phyloP scores from a whole-genome alignment of 2,113 vertebrate genomes.

The Clarias batrachus region DNA sequence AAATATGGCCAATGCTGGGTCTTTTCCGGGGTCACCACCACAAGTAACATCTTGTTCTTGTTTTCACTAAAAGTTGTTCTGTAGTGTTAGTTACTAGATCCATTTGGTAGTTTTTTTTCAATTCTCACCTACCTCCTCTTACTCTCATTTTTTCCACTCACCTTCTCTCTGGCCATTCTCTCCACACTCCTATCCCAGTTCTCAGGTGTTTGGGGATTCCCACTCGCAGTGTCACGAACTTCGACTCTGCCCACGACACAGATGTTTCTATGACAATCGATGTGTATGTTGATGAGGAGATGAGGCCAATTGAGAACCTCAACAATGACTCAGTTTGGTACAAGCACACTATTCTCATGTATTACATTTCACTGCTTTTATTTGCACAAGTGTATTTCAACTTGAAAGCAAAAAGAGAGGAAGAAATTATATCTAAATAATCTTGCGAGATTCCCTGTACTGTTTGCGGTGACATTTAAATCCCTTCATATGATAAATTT shows the following conservation, averaged over 20 bases:
- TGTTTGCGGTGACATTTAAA: too few species aligned
- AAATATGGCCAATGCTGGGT: conserved; percentile 92
- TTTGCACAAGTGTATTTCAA: background rate
- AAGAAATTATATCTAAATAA: too few species aligned
- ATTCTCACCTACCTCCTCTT: background rate
- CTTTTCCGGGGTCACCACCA: conserved; percentile 87
- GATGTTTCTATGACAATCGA: conserved; percentile 88
- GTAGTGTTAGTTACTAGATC: background rate
- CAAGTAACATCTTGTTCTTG: conserved; percentile 56
- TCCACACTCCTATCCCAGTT: conserved; percentile 65
- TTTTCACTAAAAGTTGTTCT: background rate
- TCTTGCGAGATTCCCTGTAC: too few species aligned
- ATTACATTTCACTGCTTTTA: background rate
- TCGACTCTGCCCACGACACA: conserved; percentile 87
- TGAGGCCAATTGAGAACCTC: conserved; percentile 77
- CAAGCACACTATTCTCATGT: conserved; percentile 25
- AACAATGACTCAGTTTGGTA: conserved; percentile 87
- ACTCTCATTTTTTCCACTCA: background rate
- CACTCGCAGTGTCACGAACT: conserved; percentile 84
- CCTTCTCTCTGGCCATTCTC: background rate
- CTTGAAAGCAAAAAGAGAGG: background rate
- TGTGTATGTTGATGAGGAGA: conserved; percentile 84
- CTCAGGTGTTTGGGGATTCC: conserved; percentile 86
- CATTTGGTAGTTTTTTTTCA: too few species aligned
- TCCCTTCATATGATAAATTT: too few species aligned